These are phyloP conservation scores for Coecobrya sp. DNA, from an alignment of 2,888 invertebrate species.

Conservation along the genomic window DNA sequence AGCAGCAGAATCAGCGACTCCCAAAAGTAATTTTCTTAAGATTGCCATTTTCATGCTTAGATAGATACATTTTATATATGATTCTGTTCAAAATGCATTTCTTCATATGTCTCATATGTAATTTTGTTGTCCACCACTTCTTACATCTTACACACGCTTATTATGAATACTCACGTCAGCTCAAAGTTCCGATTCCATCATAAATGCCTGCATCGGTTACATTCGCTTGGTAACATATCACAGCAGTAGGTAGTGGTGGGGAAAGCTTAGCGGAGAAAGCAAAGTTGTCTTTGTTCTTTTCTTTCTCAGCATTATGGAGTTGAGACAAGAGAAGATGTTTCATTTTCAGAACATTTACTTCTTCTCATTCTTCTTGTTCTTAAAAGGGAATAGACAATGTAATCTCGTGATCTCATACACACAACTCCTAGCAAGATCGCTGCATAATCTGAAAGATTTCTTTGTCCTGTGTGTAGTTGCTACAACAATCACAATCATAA, in stretches of 20 bases:
- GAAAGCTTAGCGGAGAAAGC: constrained; percentile 33
- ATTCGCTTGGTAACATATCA: background rate
- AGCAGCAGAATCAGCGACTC: constrained; percentile 69
- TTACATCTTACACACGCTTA: background rate
- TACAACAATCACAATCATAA: constrained; percentile 18
- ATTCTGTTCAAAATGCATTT: background rate
- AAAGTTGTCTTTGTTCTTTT: constrained; percentile 31
- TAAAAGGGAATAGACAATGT: constrained; percentile 19
- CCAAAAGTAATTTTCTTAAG: constrained; percentile 81
- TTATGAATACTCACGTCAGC: constrained; percentile 40
- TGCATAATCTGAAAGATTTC: constrained; percentile 14
- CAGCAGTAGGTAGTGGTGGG: background rate
- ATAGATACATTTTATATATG: constrained; percentile 59
- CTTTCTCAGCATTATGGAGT: constrained; percentile 6
- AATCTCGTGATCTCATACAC: constrained; percentile 29
- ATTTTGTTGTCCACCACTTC: background rate
- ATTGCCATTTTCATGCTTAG: constrained; percentile 76
- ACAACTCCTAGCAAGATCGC: background rate
- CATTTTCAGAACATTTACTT: constrained; percentile 17
- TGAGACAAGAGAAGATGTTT: constrained; percentile 20
- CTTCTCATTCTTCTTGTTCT: constrained; percentile 12
- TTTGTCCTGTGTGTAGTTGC: constrained; percentile 17
- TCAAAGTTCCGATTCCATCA: constrained; percentile 66
- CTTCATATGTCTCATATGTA: background rate
- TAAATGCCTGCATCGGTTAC: background rate